These are phyloP conservation scores for Andricus grossulariae DNA, from an alignment of 1,140 invertebrate genomes.

Conservation along the genomic window DNA sequence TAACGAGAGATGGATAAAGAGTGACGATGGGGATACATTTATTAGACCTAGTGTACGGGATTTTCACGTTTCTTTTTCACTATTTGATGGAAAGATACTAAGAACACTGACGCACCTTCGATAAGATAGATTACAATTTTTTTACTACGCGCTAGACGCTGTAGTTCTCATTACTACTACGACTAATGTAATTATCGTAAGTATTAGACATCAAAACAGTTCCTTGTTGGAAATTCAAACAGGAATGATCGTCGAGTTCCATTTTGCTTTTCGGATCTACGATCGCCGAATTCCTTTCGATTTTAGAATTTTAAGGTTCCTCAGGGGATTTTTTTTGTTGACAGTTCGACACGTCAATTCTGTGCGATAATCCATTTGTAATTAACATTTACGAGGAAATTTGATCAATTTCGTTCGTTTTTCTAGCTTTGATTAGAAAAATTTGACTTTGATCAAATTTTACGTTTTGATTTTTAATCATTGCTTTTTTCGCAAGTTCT, in stretches of 20 bases:
- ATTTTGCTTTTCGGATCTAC: not conserved
- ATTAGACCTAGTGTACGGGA: not conserved
- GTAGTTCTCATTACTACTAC: not conserved
- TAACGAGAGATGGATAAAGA: not conserved
- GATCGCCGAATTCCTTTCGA: not conserved
- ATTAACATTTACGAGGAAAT: not conserved
- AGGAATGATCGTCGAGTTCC: not conserved
- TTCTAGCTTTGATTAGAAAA: conserved; percentile 17
- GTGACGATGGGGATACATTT: not conserved
- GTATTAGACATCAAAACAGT: conserved; percentile 6
- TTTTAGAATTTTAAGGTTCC: not conserved
- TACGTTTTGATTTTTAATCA: not conserved
- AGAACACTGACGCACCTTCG: conserved; percentile 17
- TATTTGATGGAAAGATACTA: not conserved
- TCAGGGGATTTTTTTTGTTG: not conserved
- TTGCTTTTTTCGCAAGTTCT: not conserved
- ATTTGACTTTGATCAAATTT: not conserved
- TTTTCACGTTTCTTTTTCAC: not conserved
- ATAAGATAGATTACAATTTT: conserved; percentile 22
- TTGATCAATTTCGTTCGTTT: not conserved
- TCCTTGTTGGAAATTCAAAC: not conserved
- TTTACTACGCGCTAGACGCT: not conserved
- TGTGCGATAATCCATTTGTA: no score
- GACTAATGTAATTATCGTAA: conserved; percentile 30
- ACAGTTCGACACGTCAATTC: not conserved